Conservation (phyloP, 2,113 vertebrate genomes). For the Crotalus horridus region DNA sequence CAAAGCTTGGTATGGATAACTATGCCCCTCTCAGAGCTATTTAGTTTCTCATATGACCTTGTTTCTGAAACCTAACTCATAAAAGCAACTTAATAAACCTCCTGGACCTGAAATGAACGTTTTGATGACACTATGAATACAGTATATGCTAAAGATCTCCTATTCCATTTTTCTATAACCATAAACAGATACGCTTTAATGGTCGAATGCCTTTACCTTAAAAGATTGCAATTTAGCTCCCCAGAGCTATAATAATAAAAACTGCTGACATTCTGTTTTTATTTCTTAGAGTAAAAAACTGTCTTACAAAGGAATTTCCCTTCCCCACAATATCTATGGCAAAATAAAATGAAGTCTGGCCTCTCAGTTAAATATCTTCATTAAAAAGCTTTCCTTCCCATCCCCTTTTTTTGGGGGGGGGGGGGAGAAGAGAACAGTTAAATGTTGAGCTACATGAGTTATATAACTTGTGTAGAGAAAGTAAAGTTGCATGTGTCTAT, state of each 20-base stretch:
- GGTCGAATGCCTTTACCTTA: conserved; percentile 68
- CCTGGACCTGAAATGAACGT: conserved; percentile 57
- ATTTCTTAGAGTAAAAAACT: conserved; percentile 49
- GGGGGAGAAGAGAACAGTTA: background rate
- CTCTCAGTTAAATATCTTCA: conserved; percentile 7
- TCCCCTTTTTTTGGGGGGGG: background rate
- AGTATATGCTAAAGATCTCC: conserved; percentile 59
- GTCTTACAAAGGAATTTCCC: conserved; percentile 18
- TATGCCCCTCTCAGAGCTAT: background rate
- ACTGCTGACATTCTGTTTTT: conserved; percentile 65
- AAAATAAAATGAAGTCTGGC: background rate
- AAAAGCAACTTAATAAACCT: conserved; percentile 65
- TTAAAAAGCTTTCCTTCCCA: conserved; percentile 10
- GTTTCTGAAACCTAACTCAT: conserved; percentile 53
- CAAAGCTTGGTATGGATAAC: conserved; percentile 19
- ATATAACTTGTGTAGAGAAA: background rate
- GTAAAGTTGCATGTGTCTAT: background rate
- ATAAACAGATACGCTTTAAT: conserved; percentile 68
- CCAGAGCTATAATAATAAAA: conserved; percentile 67
- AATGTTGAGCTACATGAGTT: background rate
- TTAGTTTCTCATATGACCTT: conserved; percentile 53
- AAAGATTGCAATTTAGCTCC: conserved; percentile 68
- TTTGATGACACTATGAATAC: conserved; percentile 64
- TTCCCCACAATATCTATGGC: conserved; percentile 24
- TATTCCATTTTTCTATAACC: conserved; percentile 66